Base-by-base conservation (phyloP, 2,113 vertebrate genomes). In the Lonchura striata region DNA sequence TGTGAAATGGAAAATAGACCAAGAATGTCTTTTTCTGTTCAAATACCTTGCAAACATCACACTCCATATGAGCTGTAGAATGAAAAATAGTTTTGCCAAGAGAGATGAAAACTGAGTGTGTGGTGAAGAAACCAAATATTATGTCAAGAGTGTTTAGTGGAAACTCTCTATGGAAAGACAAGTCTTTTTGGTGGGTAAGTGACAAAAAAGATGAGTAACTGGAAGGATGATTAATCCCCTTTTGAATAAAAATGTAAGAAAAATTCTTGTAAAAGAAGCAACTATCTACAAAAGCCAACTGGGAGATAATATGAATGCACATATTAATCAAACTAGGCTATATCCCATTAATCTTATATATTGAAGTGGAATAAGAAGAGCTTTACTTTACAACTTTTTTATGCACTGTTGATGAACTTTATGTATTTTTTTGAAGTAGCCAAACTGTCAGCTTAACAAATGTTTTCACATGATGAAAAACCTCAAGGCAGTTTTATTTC, bases 401-500 rank as follows among this genome's bases (percentile, higher is more conserved):
- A 44, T 72, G 72, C 31, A 79, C 19, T 92, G 66, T 8, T 91
- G 88, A 96, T 90, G 42, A 90, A 94, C 93, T 97, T 61, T 11
- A 72, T 78, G 39, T 60, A 88, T 94, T 96, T 96, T 85, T 97
- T 93, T 95, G 86, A 97, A 96, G 90, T 57, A 96, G 95, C 82
- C 95, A 97, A 97, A 93, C 66, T 97, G 96, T 96, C 95, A 96
- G 25, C 60, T 91, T 98, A 95, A 97, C 76, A 95, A 97, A 98
- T 96, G 66, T 49, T 61, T 57, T 92, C 91, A 92, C 8, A 9
- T 87, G 88, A 88, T 92, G 57, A 72, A 78, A 94, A 97, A 89
- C 33, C 60, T 97, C 82, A 79, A 91, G 94, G 87, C 37, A 0
- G 6, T 94, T 30, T 57, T 93, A 71, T 94, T 97, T 94, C 84